A percentile compares a stretch with the other conserved stretches of the same genome.
phyloP scores from a whole-genome alignment of 2,113 vertebrate genomes.

The Patagioenas fasciata region DNA sequence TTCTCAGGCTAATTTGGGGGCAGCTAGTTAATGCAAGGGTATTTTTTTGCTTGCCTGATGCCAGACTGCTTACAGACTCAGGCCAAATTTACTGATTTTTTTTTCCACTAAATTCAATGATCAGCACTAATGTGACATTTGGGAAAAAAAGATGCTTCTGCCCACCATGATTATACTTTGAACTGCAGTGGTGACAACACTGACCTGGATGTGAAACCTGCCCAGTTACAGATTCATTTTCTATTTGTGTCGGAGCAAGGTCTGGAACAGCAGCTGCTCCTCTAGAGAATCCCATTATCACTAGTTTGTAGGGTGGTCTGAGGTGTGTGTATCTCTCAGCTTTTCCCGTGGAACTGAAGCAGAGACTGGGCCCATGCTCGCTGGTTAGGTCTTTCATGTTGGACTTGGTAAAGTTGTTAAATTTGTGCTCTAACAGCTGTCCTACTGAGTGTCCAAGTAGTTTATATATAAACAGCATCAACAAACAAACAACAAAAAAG shows the following conservation, averaged over 20 bases:
- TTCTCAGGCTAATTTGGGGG: not conserved
- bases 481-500: not conserved
- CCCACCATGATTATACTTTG: not conserved
- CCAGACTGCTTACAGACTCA: not conserved
- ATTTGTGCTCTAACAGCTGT: not conserved
- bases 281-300: not conserved
- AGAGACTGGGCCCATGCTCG: not conserved
- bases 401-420: not conserved
- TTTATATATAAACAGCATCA: not conserved
- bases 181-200: not conserved
- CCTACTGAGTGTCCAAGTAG: not conserved
- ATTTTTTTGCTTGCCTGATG: not conserved
- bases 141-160: not conserved
- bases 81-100: not conserved
- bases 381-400: not conserved
- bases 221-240: not conserved
- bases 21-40: not conserved
- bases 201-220: not conserved
- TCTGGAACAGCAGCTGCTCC: not conserved
- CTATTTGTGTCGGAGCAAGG: not conserved
- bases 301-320: not conserved
- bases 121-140: not conserved
- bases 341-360: not conserved
- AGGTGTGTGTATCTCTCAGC: not conserved
- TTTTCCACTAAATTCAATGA: not conserved